Base-by-base conservation (phyloP, 2,888 invertebrate species). In the Caenorhabditis becei region DNA sequence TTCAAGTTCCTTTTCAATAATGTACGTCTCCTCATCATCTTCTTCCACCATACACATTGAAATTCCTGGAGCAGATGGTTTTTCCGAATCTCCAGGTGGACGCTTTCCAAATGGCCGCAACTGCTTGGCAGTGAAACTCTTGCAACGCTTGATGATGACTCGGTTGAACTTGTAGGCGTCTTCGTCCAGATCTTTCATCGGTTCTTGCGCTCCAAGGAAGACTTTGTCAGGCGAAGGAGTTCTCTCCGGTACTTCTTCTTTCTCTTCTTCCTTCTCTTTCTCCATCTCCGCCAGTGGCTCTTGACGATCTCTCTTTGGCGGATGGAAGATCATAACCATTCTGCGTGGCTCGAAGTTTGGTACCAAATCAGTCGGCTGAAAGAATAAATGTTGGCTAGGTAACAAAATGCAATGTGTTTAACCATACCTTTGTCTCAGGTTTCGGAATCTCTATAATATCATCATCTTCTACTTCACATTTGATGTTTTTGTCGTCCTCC, bases 141-240 rank as follows among this genome's bases (percentile, higher is more conserved):
- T 18, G 0, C 44, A 44, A 7, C 0, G 4, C 28, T 24, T 61
- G 26, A 61, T 41, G 1, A 3, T 28, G 16, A n/a, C n/a, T 1
- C 61, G 61, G 2, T 26, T 44, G 44, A 26, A 44, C 2, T 24
- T 16, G 35, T 41, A 47, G 14, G 18, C 18, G 8, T 35, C 23
- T 24, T 47, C 61, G 10, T 61, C 47, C 2, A 44, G 28, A 61
- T 61, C 61, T 16, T 61, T 61, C 47, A 61, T 61, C 10, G 61
- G 61, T 28, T 61, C 61, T n/a, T 47, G 16, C 2, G 61, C 26
- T 5, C 61, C 61, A n/a, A 61, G 28, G n/a, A 44, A 61, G 16
- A 61, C 23, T 54, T n/a, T 28, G 3, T 11, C 32, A 32, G 28
- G n/a, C 16, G 54, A n/a, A 24, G 28, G 10, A 1, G 20, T 1